Evolutionary conservation across 92 coral and sea anemone genomes (phyloP).

Genomic region (Isaurus tuberculatus): DNA sequence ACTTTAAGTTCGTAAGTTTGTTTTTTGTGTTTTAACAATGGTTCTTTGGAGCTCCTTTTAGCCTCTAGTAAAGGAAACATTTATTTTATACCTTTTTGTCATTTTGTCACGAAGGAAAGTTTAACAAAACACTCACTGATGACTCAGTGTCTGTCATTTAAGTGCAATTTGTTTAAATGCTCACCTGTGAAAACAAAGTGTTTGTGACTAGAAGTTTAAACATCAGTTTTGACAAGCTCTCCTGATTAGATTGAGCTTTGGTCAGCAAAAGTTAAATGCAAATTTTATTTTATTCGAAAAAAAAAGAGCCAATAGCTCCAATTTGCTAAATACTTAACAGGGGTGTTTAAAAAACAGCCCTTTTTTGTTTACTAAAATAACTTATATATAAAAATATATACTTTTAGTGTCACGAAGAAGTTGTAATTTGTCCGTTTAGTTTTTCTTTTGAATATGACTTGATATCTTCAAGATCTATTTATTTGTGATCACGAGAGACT

Average conservation of each 20-base stretch:
- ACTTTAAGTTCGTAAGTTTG: not conserved
- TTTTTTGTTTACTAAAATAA: not conserved
- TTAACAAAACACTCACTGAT: not conserved
- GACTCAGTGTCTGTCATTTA: not conserved
- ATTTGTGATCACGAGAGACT: not conserved
- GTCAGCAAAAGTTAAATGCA: not conserved
- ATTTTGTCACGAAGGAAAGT: not conserved
- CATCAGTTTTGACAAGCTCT: not conserved
- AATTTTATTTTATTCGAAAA: not conserved
- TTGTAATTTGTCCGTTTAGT: not conserved
- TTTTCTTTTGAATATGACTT: not conserved
- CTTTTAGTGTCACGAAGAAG: slow-evolving; percentile 26
- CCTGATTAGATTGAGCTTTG: not conserved
- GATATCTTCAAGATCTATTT: not conserved
- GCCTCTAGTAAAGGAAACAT: not conserved
- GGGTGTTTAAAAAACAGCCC: not conserved
- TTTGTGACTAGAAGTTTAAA: slow-evolving; percentile 16
- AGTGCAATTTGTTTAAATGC: not conserved
- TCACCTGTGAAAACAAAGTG: slow-evolving; percentile 6
- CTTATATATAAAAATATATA: not conserved
- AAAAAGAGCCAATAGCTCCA: not conserved
- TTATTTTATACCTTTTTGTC: not conserved
- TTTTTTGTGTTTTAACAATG: not conserved
- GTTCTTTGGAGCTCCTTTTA: not conserved
- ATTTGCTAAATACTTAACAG: not conserved